Evolutionary conservation across 2,113 vertebrate species (phyloP).

Genomic region (Oreotrochilus melanogaster): DNA sequence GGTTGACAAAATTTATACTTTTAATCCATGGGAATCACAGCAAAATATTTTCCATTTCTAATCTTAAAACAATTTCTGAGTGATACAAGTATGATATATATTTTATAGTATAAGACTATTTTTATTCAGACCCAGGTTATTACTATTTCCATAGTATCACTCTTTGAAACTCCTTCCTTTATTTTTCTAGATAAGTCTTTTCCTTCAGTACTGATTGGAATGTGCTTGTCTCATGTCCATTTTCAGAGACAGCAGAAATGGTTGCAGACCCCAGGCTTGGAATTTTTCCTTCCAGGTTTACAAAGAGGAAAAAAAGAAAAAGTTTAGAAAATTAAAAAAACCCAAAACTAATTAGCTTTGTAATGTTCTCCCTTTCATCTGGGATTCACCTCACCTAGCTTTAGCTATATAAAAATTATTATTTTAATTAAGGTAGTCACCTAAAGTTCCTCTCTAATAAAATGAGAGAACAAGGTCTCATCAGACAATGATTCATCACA

Average conservation of each 20-base stretch:
- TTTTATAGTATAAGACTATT: neutral
- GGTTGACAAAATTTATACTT: neutral
- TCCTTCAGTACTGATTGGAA: neutral
- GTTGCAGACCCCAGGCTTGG: neutral
- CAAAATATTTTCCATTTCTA: neutral
- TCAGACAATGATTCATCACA: neutral
- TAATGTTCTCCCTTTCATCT: neutral
- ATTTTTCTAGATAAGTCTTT: neutral
- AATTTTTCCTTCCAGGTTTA: neutral
- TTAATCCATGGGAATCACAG: neutral
- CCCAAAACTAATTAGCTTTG: neutral
- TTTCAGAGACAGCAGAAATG: neutral
- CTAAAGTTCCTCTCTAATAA: neutral
- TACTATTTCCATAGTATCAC: neutral
- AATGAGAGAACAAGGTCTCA: neutral
- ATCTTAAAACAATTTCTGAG: neutral
- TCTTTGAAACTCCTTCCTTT: neutral
- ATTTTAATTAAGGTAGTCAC: slow-evolving; percentile 19
- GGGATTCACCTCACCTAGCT: neutral
- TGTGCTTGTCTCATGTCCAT: neutral
- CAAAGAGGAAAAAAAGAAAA: neutral
- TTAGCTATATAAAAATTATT: neutral
- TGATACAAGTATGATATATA: neutral
- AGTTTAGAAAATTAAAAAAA: neutral
- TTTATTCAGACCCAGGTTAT: neutral